Evolutionary conservation across 2,888 invertebrate genomes (phyloP), one percentile per base, ranked within the genome.

Genomic region (Artemia sp.): DNA sequence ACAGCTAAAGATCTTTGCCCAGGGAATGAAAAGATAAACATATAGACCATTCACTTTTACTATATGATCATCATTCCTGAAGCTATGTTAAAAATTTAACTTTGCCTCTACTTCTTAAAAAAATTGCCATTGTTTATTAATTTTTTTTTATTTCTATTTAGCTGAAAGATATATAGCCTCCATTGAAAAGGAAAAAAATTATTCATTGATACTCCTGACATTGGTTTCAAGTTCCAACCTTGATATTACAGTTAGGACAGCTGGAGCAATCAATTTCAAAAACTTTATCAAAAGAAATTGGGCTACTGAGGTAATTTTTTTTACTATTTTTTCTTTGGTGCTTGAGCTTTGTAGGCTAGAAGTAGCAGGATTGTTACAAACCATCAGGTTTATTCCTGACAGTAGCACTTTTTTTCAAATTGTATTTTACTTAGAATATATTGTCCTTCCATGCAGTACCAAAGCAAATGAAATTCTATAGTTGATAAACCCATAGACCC

Each of bases 221-320:
- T 82, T 96, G 12, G 86, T 97, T 71, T 90, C 92, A 75, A 91
- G 90, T 75, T 82, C 87, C 67, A 86, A 86, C 73, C 82, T 89
- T 66, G 89, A 91, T 73, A 81, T 87, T 76, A 89, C 88, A 2
- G 88, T 94, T 71, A 82, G 94, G 73, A 84, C 93, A 58, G 90
- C 93, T 8, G 92, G 93, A 38, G 89, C 96, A 11, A 88, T 99
- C 72, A 89, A 90, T 0, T 93, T 98, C 77, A 98, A 98, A 78
- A 99, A 99, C 78, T 96, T 88, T 77, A 85, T 96, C 38, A 96
- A 95, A 79, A 82, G 94, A 70, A 94, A 97, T 79, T 98, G 98
- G 98, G 85, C 85, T 76, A 83, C 87, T 58, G 64, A 58, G 76
- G 90, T 90, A 80, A 82, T 85, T 82, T 73, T 82, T 73, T 19